Percentiles rank a stretch among this genome's conserved stretches.
These are phyloP conservation scores for Agrochola circellaris DNA, from an alignment of 2,888 invertebrate genomes.

Conservation along the genomic window DNA sequence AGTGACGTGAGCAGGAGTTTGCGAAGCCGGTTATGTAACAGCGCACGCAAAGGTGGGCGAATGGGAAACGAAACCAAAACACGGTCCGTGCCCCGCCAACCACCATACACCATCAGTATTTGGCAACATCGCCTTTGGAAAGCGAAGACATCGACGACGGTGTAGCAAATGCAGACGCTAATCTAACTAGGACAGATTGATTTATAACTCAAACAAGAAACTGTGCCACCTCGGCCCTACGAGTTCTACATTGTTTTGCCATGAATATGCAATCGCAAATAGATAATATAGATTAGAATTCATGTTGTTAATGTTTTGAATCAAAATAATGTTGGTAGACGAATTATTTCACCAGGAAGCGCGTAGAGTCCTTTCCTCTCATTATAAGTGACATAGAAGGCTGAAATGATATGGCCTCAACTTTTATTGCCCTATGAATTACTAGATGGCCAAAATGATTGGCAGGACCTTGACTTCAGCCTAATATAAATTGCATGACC, in stretches of 20 bases:
- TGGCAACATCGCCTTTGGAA: conserved; percentile 84
- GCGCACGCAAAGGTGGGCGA: conserved; percentile 71
- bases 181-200: conserved; percentile 88
- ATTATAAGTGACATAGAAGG: conserved; percentile 60
- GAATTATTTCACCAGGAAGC: conserved; percentile 54
- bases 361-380: conserved; percentile 47
- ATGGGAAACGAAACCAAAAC: conserved; percentile 68
- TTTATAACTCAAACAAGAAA: conserved; percentile 88
- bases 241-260: conserved; percentile 84
- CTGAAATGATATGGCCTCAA: conserved; percentile 80
- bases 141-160: conserved; percentile 82
- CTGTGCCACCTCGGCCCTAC: conserved; percentile 88
- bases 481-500: conserved; percentile 88
- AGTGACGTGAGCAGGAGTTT: conserved; percentile 78
- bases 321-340: conserved; percentile 21
- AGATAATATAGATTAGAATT: conserved; percentile 68
- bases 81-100: conserved; percentile 62
- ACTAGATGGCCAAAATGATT: conserved; percentile 88
- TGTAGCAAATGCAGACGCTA: conserved; percentile 82
- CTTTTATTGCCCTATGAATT: conserved; percentile 87
- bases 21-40: conserved; percentile 80
- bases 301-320: conserved; percentile 49
- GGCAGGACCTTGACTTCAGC: conserved; percentile 87
- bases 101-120: conserved; percentile 79
- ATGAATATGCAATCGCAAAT: conserved; percentile 84